Evolutionary conservation across 2,888 invertebrate species (phyloP).

Genomic region (Scaptomyza tumidula): DNA sequence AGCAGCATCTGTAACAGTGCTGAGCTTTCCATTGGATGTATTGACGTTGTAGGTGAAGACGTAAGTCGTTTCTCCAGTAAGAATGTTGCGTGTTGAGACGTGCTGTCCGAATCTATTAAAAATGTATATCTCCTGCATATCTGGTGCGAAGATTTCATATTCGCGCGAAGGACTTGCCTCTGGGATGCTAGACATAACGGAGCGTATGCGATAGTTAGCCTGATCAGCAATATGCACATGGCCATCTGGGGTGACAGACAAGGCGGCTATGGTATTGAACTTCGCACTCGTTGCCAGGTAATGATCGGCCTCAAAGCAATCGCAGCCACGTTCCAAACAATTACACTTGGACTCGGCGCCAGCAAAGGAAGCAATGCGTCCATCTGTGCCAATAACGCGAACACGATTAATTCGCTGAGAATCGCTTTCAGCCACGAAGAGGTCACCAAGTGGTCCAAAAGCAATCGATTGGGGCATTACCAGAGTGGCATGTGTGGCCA

Average conservation of each 20-base stretch:
- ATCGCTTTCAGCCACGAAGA: conserved; percentile 98
- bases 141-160: conserved; percentile 97
- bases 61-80: conserved; percentile 97
- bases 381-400: conserved; percentile 95
- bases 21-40: conserved; percentile 97
- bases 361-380: conserved; percentile 96
- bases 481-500: conserved; percentile 95
- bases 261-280: conserved; percentile 96
- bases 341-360: conserved; percentile 97
- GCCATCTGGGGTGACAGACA: conserved; percentile 96
- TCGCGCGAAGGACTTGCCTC: conserved; percentile 93
- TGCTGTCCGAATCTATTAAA: conserved; percentile 98
- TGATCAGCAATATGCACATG: conserved; percentile 98
- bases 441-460: conserved; percentile 95
- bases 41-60: conserved; percentile 98
- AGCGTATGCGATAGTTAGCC: conserved; percentile 94
- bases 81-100: conserved; percentile 95
- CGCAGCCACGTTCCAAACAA: conserved; percentile 95
- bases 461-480: conserved; percentile 98
- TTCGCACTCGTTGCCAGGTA: conserved; percentile 96
- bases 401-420: conserved; percentile 97
- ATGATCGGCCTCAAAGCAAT: conserved; percentile 96
- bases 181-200: conserved; percentile 95
- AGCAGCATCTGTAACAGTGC: conserved; percentile 96
- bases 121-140: conserved; percentile 96